Evolutionary conservation across 2,797 vertebrate species (phyloP).

Genomic region (Pangasius macronema): DNA sequence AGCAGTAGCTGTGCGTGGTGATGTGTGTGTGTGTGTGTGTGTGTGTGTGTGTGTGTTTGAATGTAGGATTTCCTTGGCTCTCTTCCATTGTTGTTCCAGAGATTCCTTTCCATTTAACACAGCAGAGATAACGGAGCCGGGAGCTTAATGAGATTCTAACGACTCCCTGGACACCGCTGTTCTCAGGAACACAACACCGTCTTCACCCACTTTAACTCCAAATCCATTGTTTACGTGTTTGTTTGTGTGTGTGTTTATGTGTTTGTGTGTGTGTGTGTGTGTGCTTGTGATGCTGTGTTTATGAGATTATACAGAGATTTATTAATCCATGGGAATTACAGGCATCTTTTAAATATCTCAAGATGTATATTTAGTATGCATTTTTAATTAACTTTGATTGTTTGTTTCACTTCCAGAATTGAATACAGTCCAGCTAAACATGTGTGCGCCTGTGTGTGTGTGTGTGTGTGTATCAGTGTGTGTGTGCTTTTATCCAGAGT

Average conservation of each 20-base stretch:
- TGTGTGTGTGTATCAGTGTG: background rate
- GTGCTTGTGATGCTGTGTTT: background rate
- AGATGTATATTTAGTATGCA: background rate
- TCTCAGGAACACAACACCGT: conserved; percentile 23
- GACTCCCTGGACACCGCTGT: conserved; percentile 23
- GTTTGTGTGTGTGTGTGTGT: background rate
- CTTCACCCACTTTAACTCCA: background rate
- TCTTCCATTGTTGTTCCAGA: conserved; percentile 52
- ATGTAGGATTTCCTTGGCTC: conserved; percentile 50
- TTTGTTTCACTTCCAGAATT: background rate
- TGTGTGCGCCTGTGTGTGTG: background rate
- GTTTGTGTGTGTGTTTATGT: background rate
- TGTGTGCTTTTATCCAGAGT: background rate
- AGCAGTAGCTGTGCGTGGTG: background rate
- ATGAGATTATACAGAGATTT: too few species aligned
- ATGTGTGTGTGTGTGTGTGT: conserved; percentile 32
- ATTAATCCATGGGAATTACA: too few species aligned
- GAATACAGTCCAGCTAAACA: background rate
- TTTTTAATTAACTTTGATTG: background rate
- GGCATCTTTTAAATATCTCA: too few species aligned
- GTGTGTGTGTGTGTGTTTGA: conserved; percentile 28
- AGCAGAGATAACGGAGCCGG: conserved; percentile 39
- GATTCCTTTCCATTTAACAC: conserved; percentile 43
- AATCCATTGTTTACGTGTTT: conserved; percentile 12
- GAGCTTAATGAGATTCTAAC: conserved; percentile 43